Base-by-base conservation (phyloP, 37 sponge, comb jelly and placozoan species). In the Aphrocallistes beatrix region DNA sequence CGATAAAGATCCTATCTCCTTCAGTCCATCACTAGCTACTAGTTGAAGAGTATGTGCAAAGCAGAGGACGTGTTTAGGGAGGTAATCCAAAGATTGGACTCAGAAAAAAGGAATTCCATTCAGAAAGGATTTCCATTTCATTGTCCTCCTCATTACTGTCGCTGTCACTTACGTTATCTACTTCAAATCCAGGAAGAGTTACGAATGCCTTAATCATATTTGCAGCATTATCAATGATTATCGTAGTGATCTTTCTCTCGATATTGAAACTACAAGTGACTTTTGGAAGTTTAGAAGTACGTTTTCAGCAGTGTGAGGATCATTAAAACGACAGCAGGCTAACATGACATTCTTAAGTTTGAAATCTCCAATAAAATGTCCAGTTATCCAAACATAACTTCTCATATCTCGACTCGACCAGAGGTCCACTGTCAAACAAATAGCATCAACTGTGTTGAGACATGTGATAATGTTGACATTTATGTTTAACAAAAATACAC, bases 381-480 rank as follows among this genome's bases (percentile, higher is more conserved):
- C 83, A 25, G 83, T 82, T 39, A 37, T 82, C 1, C 48, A 45
- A 84, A 40, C 37, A 48, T 39, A 84, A 84, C 50, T 48, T 48
- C 49, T 84, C 48, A 84, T 84, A 42, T 84, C 48, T 84, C 85
- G 42, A 84, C 49, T 84, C 6, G 85, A 84, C 85, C 85, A 40
- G 37, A 84, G 42, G 19, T 84, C 85, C 36, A 84, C 6, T 42
- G 85, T 84, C 48, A 84, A 48, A 40, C 85, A 84, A 23, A 84
- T 39, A 48, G 37, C 48, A 42, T 38, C 6, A 34, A 48, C 85
- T 42, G 75, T 28, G 21, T 30, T 60, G 75, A 60, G 75, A 60
- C 75, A 19, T 60, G 75, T 60, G 75, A 60, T 19, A 60, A 60
- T 60, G 21, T 60, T 60, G 75, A 30, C 75, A 60, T 60, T n/a